Base-by-base conservation (phyloP, 1,140 invertebrate genomes). In the Trichoplusia ni region DNA sequence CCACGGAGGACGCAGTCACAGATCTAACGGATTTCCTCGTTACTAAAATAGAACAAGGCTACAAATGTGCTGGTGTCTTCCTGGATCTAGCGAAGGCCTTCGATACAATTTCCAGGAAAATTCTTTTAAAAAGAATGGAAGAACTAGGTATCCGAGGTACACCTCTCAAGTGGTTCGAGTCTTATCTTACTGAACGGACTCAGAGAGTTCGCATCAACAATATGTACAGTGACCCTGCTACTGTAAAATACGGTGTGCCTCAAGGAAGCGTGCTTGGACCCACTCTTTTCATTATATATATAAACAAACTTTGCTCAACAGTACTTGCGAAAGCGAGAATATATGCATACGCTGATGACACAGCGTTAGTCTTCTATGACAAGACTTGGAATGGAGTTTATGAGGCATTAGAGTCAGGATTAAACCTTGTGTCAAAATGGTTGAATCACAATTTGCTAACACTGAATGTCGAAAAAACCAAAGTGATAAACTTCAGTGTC, bases 231-330 rank as follows among this genome's bases (percentile, higher is more conserved):
- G 35, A 61, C 16, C 23, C 9, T 4, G 29, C 56, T 5, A n/a
- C n/a, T n/a, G 14, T 69, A 4, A 13, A 27, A 3, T 42, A 11
- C 9, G 67, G 65, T 6, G 62, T 71, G 2, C 61, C 64, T 0
- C 65, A 71, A 35, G 69, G 72, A 8, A 69, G 66, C 37, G 25
- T 75, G 0, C 44, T 77, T 2, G 71, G 67, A 2, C 67, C 69
- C 3, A 77, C 71, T 0, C 18, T 72, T 4, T 72, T 74, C 18
- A 11, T 67, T 0, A 33, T 70, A 0, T 77, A 67, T n/a, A 54
- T 71, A 23, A 69, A 73, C 44, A 64, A 64, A 5, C 53, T 70
- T 0, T 0, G 0, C 59, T 66, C n/a, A n/a, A n/a, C n/a, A n/a
- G n/a, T n/a, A n/a, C n/a, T n/a, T n/a, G n/a, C n/a, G n/a, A n/a